These are phyloP conservation scores for Neosalanx taihuensis DNA, from an alignment of 2,797 vertebrate genomes.

Conservation along the genomic window DNA sequence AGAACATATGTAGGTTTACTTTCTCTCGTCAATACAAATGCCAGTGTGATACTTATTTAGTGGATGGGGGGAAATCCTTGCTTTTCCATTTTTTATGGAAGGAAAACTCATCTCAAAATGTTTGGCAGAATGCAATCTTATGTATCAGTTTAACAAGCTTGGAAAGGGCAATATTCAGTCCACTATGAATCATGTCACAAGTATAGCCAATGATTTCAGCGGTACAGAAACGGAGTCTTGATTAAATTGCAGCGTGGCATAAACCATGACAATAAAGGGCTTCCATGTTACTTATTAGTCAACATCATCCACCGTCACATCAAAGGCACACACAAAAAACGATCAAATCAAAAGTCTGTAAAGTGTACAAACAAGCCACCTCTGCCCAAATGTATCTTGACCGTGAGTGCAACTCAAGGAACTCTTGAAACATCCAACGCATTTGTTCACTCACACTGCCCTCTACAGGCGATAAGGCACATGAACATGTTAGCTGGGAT, in stretches of 20 bases:
- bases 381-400: not conserved
- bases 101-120: slow-evolving; percentile 48
- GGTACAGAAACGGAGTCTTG: not conserved
- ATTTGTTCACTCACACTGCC: slow-evolving; percentile 39
- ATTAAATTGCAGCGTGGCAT: slow-evolving; percentile 10
- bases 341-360: not conserved
- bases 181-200: slow-evolving; percentile 45
- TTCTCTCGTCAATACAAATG: slow-evolving; percentile 24
- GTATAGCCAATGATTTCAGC: slow-evolving; percentile 36
- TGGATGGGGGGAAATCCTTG: slow-evolving; percentile 14
- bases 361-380: not conserved
- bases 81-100: slow-evolving; percentile 47
- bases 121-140: slow-evolving; percentile 28
- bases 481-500: slow-evolving; percentile 1
- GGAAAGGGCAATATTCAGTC: slow-evolving; percentile 35
- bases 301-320: not conserved
- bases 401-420: not conserved
- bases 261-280: not conserved
- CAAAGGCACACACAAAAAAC: not conserved
- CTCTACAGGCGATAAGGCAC: slow-evolving; percentile 48
- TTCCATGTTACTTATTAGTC: not conserved
- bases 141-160: slow-evolving; percentile 46
- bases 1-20: slow-evolving; percentile 33
- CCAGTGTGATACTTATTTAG: slow-evolving; percentile 37
- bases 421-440: slow-evolving; percentile 2